Evolutionary conservation across 2,888 invertebrate species (phyloP).

Genomic region (Drosophila recens): DNA sequence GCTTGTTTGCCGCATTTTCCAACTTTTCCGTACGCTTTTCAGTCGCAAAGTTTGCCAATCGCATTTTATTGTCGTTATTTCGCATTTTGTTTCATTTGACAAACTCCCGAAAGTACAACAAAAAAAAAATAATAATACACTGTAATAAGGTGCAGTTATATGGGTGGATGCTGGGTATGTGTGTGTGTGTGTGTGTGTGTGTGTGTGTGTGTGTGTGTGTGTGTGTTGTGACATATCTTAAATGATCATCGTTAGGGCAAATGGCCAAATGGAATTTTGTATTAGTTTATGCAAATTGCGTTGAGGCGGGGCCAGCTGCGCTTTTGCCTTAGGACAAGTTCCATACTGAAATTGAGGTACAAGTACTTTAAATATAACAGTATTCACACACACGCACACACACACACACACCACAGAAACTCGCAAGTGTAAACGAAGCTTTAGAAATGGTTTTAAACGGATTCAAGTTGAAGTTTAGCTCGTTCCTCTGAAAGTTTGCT

Average conservation of each 20-base stretch:
- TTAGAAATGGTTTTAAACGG: slow-evolving; percentile 7
- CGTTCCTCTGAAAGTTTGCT: slow-evolving; percentile 3
- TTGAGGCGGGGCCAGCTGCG: slow-evolving; percentile 25
- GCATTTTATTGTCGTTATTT: slow-evolving; percentile 40
- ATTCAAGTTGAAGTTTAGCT: slow-evolving; percentile 6
- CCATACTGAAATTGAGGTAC: slow-evolving; percentile 15
- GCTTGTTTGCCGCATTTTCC: slow-evolving; percentile 20
- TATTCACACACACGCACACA: slow-evolving; percentile 8
- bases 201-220: slow-evolving; percentile 20
- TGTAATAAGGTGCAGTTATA: slow-evolving; percentile 15
- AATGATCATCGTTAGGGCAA: slow-evolving; percentile 56
- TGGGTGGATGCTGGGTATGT: background rate
- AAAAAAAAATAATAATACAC: slow-evolving; percentile 1
- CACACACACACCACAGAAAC: background rate
- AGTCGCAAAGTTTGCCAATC: slow-evolving; percentile 42
- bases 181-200: slow-evolving; percentile 1
- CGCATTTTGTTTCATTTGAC: slow-evolving; percentile 20
- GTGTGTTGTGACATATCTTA: slow-evolving; percentile 60
- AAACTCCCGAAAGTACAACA: slow-evolving; percentile 1
- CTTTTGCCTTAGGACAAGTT: slow-evolving; percentile 24
- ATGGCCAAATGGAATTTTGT: slow-evolving; percentile 57
- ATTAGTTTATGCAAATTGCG: slow-evolving; percentile 58
- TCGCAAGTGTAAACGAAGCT: slow-evolving; percentile 1
- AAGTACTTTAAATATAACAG: slow-evolving; percentile 18
- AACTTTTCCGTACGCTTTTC: slow-evolving; percentile 26